Evolutionary conservation across 2,888 invertebrate species (phyloP), one percentile per base, ranked within the genome.

Genomic region (Steinernema hermaphroditum): DNA sequence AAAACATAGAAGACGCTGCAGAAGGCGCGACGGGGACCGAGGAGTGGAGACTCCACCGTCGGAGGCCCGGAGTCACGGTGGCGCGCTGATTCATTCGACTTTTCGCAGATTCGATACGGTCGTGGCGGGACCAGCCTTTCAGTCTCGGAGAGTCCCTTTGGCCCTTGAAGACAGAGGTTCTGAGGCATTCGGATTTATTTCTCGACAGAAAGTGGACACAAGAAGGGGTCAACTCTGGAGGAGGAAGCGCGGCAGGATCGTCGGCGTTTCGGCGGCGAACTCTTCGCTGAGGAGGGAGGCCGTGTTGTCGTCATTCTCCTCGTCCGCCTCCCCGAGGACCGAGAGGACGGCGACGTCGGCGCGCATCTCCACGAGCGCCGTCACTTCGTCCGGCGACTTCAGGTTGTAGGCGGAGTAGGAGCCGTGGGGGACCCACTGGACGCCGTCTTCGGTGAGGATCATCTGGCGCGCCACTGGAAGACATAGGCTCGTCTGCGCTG

Each of bases 401-500:
- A 75, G 75, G 8, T 27, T 49, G 24, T 49, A 32, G 32, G 74
- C 75, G 0, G 77, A 75, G n/a, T 72, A 74, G 16, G 69, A 74
- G n/a, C 74, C 71, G 1, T 75, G 77, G 41, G 77, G 69, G 4
- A 82, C 76, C 82, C 82, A 82, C 49, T 82, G 82, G 12, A 82
- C 81, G 14, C 82, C 82, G 68, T 82, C 82, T 9, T 81, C 80
- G 0, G 81, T 78, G 12, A 82, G 74, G 1, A 82, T 80, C 2
- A 81, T 77, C 80, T 81, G 70, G 16, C 75, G 71, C 16, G 78
- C 78, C 19, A 78, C 78, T 0, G 80, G 81, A 16, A 81, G 72
- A 54, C 79, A 79, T 16, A 82, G 73, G 71, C 77, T 79, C 0
- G 82, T 82, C 70, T 82, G 82, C 2, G 82, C 80, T 0, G 71